A percentile compares a stretch with the other conserved stretches of the same genome.
These are phyloP conservation scores for Eueides isabella DNA, from an alignment of 1,140 invertebrate genomes.

Conservation along the genomic window DNA sequence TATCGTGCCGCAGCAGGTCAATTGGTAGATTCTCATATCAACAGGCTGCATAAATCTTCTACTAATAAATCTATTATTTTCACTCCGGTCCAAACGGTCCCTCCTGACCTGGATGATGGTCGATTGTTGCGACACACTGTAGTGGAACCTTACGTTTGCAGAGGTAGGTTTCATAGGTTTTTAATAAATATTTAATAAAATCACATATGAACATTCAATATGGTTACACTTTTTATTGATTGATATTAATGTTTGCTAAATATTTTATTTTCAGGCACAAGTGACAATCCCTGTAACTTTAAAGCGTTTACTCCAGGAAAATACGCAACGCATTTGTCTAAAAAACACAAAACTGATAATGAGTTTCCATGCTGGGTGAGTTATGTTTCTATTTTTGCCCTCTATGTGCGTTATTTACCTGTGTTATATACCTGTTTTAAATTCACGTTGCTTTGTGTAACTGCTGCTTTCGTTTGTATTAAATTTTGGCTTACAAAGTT, in stretches of 20 bases:
- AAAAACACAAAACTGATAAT: conserved; percentile 39
- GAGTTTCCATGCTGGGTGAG: conserved; percentile 58
- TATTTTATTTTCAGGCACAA: conserved; percentile 19
- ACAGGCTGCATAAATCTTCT: conserved; percentile 44
- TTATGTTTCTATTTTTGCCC: conserved; percentile 29
- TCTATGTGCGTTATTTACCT: neutral
- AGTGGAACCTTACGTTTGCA: conserved; percentile 62
- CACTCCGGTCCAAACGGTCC: conserved; percentile 37
- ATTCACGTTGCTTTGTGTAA: conserved; percentile 8
- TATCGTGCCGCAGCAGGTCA: conserved; percentile 65
- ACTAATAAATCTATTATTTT: conserved; percentile 40
- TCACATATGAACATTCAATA: neutral
- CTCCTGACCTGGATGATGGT: conserved; percentile 34
- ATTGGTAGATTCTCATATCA: conserved; percentile 59
- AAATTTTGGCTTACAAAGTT: neutral
- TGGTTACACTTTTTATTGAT: neutral
- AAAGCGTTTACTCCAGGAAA: conserved; percentile 61
- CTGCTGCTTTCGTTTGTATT: neutral
- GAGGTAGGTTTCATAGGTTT: conserved; percentile 43
- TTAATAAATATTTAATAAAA: neutral
- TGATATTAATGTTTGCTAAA: neutral
- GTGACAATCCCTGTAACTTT: conserved; percentile 50
- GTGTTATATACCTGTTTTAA: neutral
- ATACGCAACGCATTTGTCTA: conserved; percentile 58
- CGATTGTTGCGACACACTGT: conserved; percentile 59